These are phyloP conservation scores for Eolophus roseicapilla DNA, from an alignment of 2,113 vertebrate species.

Conservation along the genomic window DNA sequence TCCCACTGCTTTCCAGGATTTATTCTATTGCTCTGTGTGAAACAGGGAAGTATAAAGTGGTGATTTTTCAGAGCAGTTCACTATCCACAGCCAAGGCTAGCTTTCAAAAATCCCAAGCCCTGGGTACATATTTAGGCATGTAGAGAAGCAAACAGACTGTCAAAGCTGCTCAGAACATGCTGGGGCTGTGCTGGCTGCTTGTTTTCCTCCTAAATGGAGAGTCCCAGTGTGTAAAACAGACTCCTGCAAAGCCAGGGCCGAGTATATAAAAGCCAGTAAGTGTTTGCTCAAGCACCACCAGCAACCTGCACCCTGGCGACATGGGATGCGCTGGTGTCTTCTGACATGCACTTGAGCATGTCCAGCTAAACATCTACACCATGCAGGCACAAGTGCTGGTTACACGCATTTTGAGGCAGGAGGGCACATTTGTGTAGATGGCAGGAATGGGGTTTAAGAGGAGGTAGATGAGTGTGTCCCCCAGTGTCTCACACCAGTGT, in stretches of 20 bases:
- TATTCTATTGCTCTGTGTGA: background rate
- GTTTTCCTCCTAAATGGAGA: background rate
- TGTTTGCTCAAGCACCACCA: background rate
- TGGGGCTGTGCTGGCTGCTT: background rate
- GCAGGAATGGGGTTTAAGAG: background rate
- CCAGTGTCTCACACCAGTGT: background rate
- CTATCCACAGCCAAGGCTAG: background rate
- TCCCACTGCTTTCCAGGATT: background rate
- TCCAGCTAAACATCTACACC: background rate
- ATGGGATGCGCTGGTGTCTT: background rate
- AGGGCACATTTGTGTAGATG: background rate
- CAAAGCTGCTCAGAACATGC: background rate
- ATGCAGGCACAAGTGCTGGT: background rate
- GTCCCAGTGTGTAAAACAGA: background rate
- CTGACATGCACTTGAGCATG: fast-evolving
- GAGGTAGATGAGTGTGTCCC: background rate
- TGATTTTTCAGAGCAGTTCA: background rate
- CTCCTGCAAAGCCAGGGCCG: background rate
- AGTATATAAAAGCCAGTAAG: background rate
- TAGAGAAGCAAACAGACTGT: slow-evolving; percentile 13
- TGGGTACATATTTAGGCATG: background rate
- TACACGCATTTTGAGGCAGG: background rate
- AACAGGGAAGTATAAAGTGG: background rate
- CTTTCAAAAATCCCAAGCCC: background rate
- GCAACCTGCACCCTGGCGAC: background rate